Conservation (phyloP, 2,888 invertebrate genomes). For the Mylabris sibirica region DNA sequence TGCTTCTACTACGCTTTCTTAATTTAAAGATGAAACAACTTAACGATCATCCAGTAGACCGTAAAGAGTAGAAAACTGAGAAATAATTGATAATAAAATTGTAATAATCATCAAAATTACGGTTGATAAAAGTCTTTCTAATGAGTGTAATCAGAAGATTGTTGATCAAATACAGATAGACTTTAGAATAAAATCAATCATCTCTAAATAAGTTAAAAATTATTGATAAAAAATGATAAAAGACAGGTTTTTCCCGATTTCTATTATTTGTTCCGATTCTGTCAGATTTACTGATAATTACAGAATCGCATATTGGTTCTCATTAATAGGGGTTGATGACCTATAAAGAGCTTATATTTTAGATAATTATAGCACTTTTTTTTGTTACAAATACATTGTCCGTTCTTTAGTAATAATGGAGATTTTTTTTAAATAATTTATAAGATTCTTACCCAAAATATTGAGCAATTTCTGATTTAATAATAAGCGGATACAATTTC, state of each 20-base stretch:
- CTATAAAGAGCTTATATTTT: too few species aligned
- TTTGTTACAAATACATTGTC: not conserved
- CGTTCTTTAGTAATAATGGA: not conserved
- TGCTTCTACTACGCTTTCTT: slow-evolving; percentile 49
- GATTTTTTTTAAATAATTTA: not conserved
- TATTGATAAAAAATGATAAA: not conserved
- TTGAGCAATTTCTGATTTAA: not conserved
- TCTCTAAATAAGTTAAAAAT: too few species aligned
- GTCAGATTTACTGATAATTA: not conserved
- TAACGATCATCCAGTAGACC: slow-evolving; percentile 42
- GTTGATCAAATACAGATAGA: not conserved
- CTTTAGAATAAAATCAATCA: too few species aligned
- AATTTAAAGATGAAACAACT: slow-evolving; percentile 53
- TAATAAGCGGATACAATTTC: slow-evolving; percentile 1
- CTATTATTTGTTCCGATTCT: not conserved
- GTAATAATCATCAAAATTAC: not conserved
- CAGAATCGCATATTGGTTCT: too few species aligned
- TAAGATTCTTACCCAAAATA: not conserved
- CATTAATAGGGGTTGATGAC: too few species aligned
- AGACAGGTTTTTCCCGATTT: not conserved
- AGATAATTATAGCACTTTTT: too few species aligned
- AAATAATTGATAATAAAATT: slow-evolving; percentile 13
- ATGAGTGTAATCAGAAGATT: not conserved
- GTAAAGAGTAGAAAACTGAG: slow-evolving; percentile 33
- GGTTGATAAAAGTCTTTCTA: too few species aligned